Base-by-base conservation (phyloP, 2,797 vertebrate genomes). In the Todus mexicanus region DNA sequence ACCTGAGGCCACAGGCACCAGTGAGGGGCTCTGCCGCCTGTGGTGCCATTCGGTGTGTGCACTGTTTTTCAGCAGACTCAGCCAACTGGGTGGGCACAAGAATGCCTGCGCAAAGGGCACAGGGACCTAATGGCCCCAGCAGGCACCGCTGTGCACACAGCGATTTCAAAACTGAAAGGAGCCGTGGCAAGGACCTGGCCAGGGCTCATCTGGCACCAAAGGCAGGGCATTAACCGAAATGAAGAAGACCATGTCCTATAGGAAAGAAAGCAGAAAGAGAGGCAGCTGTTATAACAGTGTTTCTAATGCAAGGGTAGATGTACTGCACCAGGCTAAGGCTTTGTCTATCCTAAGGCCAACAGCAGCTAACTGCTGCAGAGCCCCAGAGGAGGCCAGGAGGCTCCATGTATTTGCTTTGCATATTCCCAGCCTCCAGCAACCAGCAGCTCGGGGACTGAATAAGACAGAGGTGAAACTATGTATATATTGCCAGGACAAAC, bases 181-280 rank as follows among this genome's bases (percentile, higher is more conserved):
- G 15, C 45, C 1, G 5, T 0, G 1, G 33, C 63, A 33, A 1
- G 38, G 54, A 64, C 45, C 43, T 1, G 5, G 70, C n/a, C 47
- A 63, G 60, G 42, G 47, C 66, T 77, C 26, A 56, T 51, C 31
- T 5, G 43, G 43, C 61, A 50, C 47, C 1, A 1, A 47, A 76
- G 60, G 22, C 61, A 68, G 50, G 57, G 38, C 40, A 71, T 8
- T 47, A 54, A 69, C 31, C 57, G 17, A 40, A 61, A 84, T 25
- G 29, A 25, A 64, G 37, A 94, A 68, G 15, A 7, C 3, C 27
- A 56, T 17, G 11, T 56, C 87, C 68, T 37, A 3, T 3, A 66
- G 27, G n/a, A 92, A 72, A 86, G 25, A 18, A 88, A 82, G 59
- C 37, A 63, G 43, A 77, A 48, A 75, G 13, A 81, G 35, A 81